Base-by-base conservation (phyloP, 2,888 invertebrate species). In the Protophormia terraenovae region DNA sequence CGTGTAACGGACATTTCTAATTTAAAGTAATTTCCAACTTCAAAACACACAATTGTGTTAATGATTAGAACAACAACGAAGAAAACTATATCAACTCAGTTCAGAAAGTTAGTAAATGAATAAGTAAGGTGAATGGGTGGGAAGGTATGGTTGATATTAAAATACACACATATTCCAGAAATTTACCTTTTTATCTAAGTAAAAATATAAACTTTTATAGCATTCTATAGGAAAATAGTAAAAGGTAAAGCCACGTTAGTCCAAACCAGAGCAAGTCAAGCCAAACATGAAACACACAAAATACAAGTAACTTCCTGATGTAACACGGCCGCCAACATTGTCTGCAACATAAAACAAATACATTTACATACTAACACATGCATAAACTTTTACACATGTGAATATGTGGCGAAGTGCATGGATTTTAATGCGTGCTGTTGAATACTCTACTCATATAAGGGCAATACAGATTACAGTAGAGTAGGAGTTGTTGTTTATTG, bases 1-100 rank as follows among this genome's bases (percentile, higher is more conserved):
- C 89, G 88, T 90, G 90, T 89, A 89, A 90, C 89, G 90, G 91
- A 90, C 90, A 90, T 90, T 91, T 91, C 90, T 90, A 91, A 91
- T 91, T 91, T 90, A 88, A 89, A 88, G 88, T 88, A 87, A 89
- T 89, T 89, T 88, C 87, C 87, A 78, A 89, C 89, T 89, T 88
- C 86, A 87, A 86, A 87, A 87, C 87, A 87, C 87, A 87, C 88
- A 88, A 88, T 89, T 88, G 89, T 90, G 90, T 90, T 90, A 91
- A 91, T 91, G 90, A 91, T 90, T 91, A 90, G 89, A 90, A 64
- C 29, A 6, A 64, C n/a, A n/a, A n/a, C n/a, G n/a, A n/a, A n/a
- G n/a, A 89, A 89, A 89, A 4, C 19, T 53, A 29, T n/a, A 50
- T 47, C 38, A 62, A 64, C n/a, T 67, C 6, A 29, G 10, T 45